Evolutionary conservation across 2,888 invertebrate genomes (phyloP).

Genomic region (Hemistola chrysoprasaria): DNA sequence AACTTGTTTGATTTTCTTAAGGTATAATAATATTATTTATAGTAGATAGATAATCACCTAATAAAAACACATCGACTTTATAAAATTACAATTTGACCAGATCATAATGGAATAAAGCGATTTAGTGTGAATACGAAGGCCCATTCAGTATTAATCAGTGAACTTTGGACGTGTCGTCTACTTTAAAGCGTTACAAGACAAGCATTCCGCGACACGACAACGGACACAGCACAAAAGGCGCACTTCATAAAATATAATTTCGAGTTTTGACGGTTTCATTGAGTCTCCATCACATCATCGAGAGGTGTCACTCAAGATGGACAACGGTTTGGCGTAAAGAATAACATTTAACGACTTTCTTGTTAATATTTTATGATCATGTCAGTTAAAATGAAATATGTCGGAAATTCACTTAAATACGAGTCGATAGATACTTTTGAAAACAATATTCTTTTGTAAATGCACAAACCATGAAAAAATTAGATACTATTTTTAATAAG

Average conservation of each 20-base stretch:
- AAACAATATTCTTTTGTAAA: too few relatives aligned
- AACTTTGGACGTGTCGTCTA: constrained; percentile 18
- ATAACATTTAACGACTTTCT: constrained; percentile 45
- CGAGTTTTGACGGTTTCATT: constrained; percentile 55
- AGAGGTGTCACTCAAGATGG: constrained; percentile 72
- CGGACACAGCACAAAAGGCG: constrained; percentile 48
- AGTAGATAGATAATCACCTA: too few relatives aligned
- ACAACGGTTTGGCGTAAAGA: constrained; percentile 53
- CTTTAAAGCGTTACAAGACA: constrained; percentile 11
- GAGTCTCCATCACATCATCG: constrained; percentile 54
- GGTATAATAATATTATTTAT: too few relatives aligned
- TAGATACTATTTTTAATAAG: too few relatives aligned
- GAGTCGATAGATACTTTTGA: too few relatives aligned
- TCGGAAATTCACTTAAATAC: too few relatives aligned
- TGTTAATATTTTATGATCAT: neutral
- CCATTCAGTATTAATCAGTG: constrained; percentile 31
- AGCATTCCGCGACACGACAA: constrained; percentile 29
- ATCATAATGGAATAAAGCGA: constrained; percentile 12
- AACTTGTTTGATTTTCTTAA: too few relatives aligned
- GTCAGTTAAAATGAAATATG: neutral
- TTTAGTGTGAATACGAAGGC: constrained; percentile 31
- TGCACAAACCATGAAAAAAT: too few relatives aligned
- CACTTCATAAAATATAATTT: constrained; percentile 50
- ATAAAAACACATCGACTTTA: too few relatives aligned
- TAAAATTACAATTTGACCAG: constrained; percentile 1